phyloP scores from a whole-genome alignment of 2,888 invertebrate genomes.

The Dicranocentrus wangi region DNA sequence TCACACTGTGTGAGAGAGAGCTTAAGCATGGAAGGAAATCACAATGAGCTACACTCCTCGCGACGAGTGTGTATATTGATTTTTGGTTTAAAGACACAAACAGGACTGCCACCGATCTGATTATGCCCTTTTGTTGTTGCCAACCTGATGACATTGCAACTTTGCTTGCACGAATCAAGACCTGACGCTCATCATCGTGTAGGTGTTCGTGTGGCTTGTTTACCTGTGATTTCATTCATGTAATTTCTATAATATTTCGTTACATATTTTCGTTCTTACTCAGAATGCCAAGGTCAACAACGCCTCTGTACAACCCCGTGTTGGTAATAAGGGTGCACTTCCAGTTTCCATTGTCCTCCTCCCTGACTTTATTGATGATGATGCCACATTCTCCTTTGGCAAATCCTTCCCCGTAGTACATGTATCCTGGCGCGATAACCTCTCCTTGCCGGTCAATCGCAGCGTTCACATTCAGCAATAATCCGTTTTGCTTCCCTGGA shows the following conservation, averaged over 20 bases:
- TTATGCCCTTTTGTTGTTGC: no score
- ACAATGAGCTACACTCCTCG: no score
- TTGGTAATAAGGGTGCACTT: conserved; percentile 68
- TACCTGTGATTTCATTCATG: no score
- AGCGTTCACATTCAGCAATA: conserved; percentile 32
- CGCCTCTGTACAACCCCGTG: conserved; percentile 53
- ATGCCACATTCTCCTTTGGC: conserved; percentile 70
- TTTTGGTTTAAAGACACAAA: no score
- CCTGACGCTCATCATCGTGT: neutral
- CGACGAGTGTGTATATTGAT: no score
- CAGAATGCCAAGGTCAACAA: conserved; percentile 64
- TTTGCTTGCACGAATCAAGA: no score
- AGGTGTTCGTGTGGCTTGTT: no score
- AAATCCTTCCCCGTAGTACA: conserved; percentile 68
- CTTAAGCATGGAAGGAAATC: no score
- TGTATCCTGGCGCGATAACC: conserved; percentile 52
- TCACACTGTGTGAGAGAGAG: no score
- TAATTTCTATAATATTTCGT: no score
- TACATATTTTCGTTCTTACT: conserved; percentile 61
- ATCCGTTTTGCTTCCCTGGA: neutral
- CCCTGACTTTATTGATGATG: conserved; percentile 65
- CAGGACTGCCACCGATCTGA: no score
- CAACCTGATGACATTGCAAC: no score
- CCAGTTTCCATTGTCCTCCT: conserved; percentile 70
- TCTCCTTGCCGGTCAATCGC: conserved; percentile 45